Percentiles rank a stretch among this genome's conserved stretches.
Conservation (phyloP, 92 coral and sea anemone genomes). For the Palythoa heliodiscus region DNA sequence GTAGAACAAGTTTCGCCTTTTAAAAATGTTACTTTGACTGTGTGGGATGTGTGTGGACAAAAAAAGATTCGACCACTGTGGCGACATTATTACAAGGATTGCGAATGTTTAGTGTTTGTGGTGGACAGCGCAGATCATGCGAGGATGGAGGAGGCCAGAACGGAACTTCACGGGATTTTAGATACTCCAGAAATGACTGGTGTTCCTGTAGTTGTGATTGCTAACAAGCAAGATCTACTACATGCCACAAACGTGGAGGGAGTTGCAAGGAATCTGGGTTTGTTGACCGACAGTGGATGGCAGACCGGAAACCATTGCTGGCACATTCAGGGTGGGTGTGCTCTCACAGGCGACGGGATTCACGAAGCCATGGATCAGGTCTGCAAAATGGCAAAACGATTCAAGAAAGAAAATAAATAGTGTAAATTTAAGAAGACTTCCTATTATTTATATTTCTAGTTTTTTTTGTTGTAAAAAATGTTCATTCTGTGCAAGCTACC, state of each 20-base stretch:
- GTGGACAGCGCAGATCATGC: slow-evolving; percentile 77
- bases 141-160: slow-evolving; percentile 66
- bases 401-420: slow-evolving; percentile 20
- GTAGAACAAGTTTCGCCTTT: slow-evolving; percentile 76
- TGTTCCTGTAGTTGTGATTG: slow-evolving; percentile 73
- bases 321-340: slow-evolving; percentile 76
- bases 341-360: slow-evolving; percentile 71
- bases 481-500: neutral
- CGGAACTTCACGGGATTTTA: slow-evolving; percentile 56
- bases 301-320: slow-evolving; percentile 59
- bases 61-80: slow-evolving; percentile 72
- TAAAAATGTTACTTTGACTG: slow-evolving; percentile 64
- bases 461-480: neutral
- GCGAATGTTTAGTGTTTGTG: slow-evolving; percentile 67
- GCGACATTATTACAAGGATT: slow-evolving; percentile 71
- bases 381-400: slow-evolving; percentile 73
- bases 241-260: slow-evolving; percentile 58
- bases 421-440: neutral
- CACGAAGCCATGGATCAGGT: slow-evolving; percentile 68
- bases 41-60: slow-evolving; percentile 87
- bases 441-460: neutral
- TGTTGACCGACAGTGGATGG: slow-evolving; percentile 23
- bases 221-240: slow-evolving; percentile 78
- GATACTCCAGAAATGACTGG: slow-evolving; percentile 60
- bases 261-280: slow-evolving; percentile 58